These are phyloP conservation scores for Ageneiosus marmoratus DNA, from an alignment of 2,113 vertebrate species.

Conservation along the genomic window DNA sequence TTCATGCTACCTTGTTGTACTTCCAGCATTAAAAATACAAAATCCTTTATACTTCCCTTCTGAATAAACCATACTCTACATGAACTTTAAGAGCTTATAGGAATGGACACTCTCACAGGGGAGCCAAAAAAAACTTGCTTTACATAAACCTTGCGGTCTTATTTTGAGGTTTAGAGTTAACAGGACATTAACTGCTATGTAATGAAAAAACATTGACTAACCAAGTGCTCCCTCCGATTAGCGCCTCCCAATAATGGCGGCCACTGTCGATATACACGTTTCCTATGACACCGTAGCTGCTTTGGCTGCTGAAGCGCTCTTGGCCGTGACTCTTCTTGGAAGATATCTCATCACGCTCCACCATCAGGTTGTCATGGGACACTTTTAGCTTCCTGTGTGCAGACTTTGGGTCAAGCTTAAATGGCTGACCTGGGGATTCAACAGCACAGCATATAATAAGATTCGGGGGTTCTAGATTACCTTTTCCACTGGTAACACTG, in stretches of 20 bases:
- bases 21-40: not conserved
- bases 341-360: constrained; percentile 92
- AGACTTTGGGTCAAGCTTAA: constrained; percentile 95
- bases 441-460: not conserved
- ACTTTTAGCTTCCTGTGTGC: constrained; percentile 94
- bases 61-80: not conserved
- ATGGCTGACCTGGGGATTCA: constrained; percentile 85
- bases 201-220: constrained; percentile 58
- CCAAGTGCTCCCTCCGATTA: constrained; percentile 97
- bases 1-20: not conserved
- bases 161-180: not conserved
- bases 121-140: not conserved
- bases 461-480: not conserved
- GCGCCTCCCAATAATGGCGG: constrained; percentile 96
- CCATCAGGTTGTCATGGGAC: constrained; percentile 94
- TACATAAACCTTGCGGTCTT: not conserved
- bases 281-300: constrained; percentile 91
- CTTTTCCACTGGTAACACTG: too few species aligned
- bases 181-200: not conserved
- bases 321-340: constrained; percentile 96
- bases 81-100: not conserved
- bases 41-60: not conserved
- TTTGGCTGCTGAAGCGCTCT: constrained; percentile 92
- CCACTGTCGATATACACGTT: constrained; percentile 98
- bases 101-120: not conserved